phyloP scores from a whole-genome alignment of 2,888 invertebrate species.

The Phorcus lineatus region DNA sequence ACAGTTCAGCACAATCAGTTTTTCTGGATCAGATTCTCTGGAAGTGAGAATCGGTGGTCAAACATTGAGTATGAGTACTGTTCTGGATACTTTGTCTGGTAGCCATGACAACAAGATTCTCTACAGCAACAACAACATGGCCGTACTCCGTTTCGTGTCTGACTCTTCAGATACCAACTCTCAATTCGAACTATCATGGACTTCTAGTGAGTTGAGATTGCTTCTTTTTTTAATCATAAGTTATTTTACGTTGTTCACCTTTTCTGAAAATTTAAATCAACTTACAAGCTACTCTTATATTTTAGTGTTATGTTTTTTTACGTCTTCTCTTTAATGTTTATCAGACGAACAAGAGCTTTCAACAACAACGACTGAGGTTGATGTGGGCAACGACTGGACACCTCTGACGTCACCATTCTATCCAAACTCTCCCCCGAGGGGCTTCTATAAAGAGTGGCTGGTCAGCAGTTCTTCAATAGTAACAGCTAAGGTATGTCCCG shows the following conservation, averaged over 20 bases:
- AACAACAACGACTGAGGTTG: background rate
- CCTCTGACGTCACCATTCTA: conserved; percentile 17
- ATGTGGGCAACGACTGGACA: background rate
- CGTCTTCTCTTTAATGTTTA: background rate
- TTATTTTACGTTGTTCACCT: too few relatives aligned
- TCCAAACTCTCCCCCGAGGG: conserved; percentile 7
- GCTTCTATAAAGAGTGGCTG: conserved; percentile 1
- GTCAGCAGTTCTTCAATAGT: background rate
- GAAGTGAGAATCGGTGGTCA: conserved; percentile 14
- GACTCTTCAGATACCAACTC: background rate
- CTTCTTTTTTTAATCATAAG: too few relatives aligned
- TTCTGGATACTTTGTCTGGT: conserved; percentile 3
- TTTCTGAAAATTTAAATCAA: background rate
- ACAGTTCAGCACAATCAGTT: background rate
- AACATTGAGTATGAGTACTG: background rate
- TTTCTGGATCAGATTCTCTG: background rate
- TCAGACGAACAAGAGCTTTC: background rate
- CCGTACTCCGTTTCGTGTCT: background rate
- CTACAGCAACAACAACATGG: conserved; percentile 20
- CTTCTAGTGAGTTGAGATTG: background rate
- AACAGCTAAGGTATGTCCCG: background rate
- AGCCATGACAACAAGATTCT: background rate
- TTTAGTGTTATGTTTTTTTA: too few relatives aligned
- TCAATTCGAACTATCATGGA: conserved; percentile 3
- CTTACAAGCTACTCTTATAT: too few relatives aligned